Conservation (phyloP, 2,797 vertebrate genomes). For the Galaxias olidus region DNA sequence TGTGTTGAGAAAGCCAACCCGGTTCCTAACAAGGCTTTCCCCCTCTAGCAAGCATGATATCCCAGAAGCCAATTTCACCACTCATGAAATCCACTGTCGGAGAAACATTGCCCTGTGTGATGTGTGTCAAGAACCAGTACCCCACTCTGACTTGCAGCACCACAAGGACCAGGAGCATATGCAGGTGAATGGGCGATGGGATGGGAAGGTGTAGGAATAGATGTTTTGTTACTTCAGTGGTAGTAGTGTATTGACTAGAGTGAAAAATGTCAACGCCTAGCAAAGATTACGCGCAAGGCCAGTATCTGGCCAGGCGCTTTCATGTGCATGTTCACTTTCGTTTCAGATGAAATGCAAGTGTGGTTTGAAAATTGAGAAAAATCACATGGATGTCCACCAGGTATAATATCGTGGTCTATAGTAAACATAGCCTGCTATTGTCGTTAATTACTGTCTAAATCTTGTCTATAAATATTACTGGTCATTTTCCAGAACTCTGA, state of each 20-base stretch:
- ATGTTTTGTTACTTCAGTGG: neutral
- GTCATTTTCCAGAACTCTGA: constrained; percentile 59
- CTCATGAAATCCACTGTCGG: constrained; percentile 94
- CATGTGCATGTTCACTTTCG: constrained; percentile 21
- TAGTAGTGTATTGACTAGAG: too few relatives aligned
- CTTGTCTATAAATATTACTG: neutral
- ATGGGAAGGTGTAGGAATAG: neutral
- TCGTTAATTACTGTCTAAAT: constrained; percentile 20
- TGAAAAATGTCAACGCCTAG: too few relatives aligned
- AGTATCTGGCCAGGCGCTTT: too few relatives aligned
- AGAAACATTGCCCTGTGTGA: constrained; percentile 89
- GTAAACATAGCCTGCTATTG: neutral
- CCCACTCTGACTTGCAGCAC: constrained; percentile 82
- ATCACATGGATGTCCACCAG: constrained; percentile 83
- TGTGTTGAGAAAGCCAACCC: neutral
- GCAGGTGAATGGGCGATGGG: constrained; percentile 71
- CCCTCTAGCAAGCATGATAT: constrained; percentile 88
- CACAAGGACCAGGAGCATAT: constrained; percentile 87
- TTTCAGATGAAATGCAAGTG: constrained; percentile 92
- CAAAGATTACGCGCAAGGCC: too few relatives aligned
- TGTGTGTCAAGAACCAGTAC: constrained; percentile 87
- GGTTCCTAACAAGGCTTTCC: neutral
- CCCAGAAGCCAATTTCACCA: constrained; percentile 90
- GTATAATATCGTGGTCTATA: constrained; percentile 62
- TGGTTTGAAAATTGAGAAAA: constrained; percentile 86